Evolutionary conservation across 2,113 vertebrate genomes (phyloP).

Genomic region (Oceanites oceanicus): DNA sequence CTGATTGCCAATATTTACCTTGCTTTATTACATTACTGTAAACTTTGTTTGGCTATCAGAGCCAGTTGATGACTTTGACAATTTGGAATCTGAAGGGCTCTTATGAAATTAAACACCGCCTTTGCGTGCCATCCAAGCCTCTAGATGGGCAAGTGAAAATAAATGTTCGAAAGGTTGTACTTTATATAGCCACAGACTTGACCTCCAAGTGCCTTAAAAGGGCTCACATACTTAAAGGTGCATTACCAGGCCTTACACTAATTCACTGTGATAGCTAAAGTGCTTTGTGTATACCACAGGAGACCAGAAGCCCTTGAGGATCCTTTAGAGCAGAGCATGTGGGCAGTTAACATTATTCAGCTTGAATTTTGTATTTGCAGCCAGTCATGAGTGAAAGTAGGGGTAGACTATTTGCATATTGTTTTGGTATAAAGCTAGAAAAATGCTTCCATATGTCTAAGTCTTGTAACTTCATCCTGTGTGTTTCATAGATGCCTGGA

Average conservation of each 20-base stretch:
- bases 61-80: slow-evolving; percentile 34
- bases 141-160: slow-evolving; percentile 75
- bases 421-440: slow-evolving; percentile 63
- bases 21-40: slow-evolving; percentile 35
- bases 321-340: slow-evolving; percentile 71
- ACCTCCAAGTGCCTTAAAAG: slow-evolving; percentile 85
- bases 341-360: slow-evolving; percentile 84
- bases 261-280: slow-evolving; percentile 92
- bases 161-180: slow-evolving; percentile 74
- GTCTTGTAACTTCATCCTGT: slow-evolving; percentile 56
- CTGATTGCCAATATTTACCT: slow-evolving; percentile 63
- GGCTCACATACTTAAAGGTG: slow-evolving; percentile 87
- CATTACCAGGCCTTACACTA: slow-evolving; percentile 89
- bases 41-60: slow-evolving; percentile 47
- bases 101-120: slow-evolving; percentile 66
- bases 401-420: slow-evolving; percentile 76
- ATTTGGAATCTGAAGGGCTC: slow-evolving; percentile 62
- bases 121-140: slow-evolving; percentile 65
- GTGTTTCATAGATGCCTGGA: slow-evolving; percentile 53
- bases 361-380: slow-evolving; percentile 81
- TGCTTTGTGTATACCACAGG: slow-evolving; percentile 82
- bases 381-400: slow-evolving; percentile 69
- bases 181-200: slow-evolving; percentile 80
- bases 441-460: slow-evolving; percentile 68
- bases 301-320: slow-evolving; percentile 78